A percentile compares a stretch with the other conserved stretches of the same genome.
These are phyloP conservation scores for Aegithalos caudatus DNA, from an alignment of 2,113 vertebrate genomes.

Conservation along the genomic window DNA sequence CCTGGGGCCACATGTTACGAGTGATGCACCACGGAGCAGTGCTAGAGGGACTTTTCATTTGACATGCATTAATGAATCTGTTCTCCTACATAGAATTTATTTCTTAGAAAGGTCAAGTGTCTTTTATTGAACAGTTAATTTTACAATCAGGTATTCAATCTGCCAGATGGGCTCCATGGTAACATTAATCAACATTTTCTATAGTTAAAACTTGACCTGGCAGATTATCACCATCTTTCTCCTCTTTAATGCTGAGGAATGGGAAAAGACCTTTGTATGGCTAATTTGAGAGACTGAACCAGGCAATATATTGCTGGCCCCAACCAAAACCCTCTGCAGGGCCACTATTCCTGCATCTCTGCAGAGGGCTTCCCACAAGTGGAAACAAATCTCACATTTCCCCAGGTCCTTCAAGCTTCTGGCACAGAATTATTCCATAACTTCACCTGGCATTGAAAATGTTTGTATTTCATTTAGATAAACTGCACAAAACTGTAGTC, in stretches of 20 bases:
- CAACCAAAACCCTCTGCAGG: neutral
- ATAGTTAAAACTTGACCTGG: neutral
- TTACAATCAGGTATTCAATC: neutral
- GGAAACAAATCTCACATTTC: neutral
- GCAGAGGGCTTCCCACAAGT: neutral
- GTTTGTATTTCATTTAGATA: neutral
- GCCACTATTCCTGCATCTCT: neutral
- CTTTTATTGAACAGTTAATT: neutral
- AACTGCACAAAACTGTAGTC: neutral
- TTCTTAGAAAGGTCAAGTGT: neutral
- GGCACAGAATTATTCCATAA: neutral
- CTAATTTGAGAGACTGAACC: neutral
- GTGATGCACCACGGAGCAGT: neutral
- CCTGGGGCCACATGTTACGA: accelerated
- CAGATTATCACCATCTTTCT: neutral
- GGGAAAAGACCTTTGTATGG: neutral
- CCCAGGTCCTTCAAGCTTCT: neutral
- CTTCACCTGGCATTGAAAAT: neutral
- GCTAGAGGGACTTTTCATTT: neutral
- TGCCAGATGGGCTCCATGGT: neutral
- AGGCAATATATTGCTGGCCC: neutral
- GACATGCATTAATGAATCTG: neutral
- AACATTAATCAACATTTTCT: neutral
- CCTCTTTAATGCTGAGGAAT: neutral
- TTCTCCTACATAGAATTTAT: neutral